Evolutionary conservation across 2,888 invertebrate genomes (phyloP).

Genomic region (Orchestes rusci): DNA sequence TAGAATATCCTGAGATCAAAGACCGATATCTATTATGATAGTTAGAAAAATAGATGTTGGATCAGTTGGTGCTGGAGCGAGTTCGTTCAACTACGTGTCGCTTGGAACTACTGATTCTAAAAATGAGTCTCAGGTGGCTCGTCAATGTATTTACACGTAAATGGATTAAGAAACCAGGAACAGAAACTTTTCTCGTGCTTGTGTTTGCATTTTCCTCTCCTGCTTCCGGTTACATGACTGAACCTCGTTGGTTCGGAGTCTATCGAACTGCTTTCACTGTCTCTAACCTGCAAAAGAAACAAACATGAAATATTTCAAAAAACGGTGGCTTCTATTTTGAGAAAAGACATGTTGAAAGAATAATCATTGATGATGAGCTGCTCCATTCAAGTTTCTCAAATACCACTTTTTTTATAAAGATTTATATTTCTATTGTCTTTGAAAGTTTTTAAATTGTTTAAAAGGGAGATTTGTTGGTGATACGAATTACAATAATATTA

Average conservation of each 20-base stretch:
- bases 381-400: too few species aligned
- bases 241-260: slow-evolving; percentile 60
- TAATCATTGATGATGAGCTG: too few species aligned
- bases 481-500: too few species aligned
- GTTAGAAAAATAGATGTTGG: slow-evolving; percentile 15
- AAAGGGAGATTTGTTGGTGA: too few species aligned
- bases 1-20: slow-evolving; percentile 25
- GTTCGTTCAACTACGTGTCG: too few species aligned
- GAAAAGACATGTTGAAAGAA: too few species aligned
- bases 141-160: slow-evolving; percentile 70
- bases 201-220: slow-evolving; percentile 59
- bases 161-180: slow-evolving; percentile 69
- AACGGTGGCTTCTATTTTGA: too few species aligned
- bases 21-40: slow-evolving; percentile 3
- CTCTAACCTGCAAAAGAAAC: slow-evolving; percentile 47
- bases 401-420: too few species aligned
- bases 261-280: slow-evolving; percentile 81
- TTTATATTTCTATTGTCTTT: too few species aligned
- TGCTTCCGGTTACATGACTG: slow-evolving; percentile 42
- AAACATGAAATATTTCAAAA: too few species aligned
- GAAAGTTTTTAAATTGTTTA: too few species aligned
- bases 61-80: background rate
- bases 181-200: slow-evolving; percentile 63
- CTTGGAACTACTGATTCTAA: too few species aligned
- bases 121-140: slow-evolving; percentile 46